Evolutionary conservation across 2,888 invertebrate genomes (phyloP), one percentile per base, ranked within the genome.

Genomic region (Orthosia gracilis): DNA sequence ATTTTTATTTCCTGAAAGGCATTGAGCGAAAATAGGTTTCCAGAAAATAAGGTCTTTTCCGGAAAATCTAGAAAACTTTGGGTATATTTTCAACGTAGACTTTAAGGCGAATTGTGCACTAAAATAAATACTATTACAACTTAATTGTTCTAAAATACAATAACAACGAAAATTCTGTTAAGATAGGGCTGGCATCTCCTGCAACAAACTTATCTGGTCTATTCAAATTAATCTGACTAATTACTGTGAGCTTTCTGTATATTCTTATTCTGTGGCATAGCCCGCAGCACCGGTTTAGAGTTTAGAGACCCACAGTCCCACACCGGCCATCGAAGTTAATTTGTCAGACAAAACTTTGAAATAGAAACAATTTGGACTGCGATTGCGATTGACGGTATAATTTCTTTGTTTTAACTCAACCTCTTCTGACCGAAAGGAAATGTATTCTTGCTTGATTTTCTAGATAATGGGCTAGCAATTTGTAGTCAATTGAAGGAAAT

Each of bases 401-500:
- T 75, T 75, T 68, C 50, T 58, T 76, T 65, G 57, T 54, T 68
- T 70, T 58, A 70, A 65, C 61, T 70, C n/a, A 65, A 40, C 54
- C 21, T 31, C 26, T 69, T 66, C 21, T 62, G 47, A 21, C 13
- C 23, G 23, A 79, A 71, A 71, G 83, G 68, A 75, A 82, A 81
- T 62, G 55, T 55, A 66, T 40, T 0, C 40, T 40, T 40, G 40
- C 40, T 40, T 40, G 40, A 40, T 75, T 66, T 45, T 54, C 65
- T 69, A 50, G 54, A 68, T 76, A 83, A 72, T 76, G 23, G 76
- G 62, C 40, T 61, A 70, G 63, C 76, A 76, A 79, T 82, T 83
- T 71, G 71, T 76, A 52, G 58, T 75, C 69, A 83, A 82, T 82
- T 79, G 69, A 69, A 83, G 81, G 81, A 76, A 82, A 83, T 79